Conservation (phyloP, 2,113 vertebrate genomes). For the Scomber japonicus region DNA sequence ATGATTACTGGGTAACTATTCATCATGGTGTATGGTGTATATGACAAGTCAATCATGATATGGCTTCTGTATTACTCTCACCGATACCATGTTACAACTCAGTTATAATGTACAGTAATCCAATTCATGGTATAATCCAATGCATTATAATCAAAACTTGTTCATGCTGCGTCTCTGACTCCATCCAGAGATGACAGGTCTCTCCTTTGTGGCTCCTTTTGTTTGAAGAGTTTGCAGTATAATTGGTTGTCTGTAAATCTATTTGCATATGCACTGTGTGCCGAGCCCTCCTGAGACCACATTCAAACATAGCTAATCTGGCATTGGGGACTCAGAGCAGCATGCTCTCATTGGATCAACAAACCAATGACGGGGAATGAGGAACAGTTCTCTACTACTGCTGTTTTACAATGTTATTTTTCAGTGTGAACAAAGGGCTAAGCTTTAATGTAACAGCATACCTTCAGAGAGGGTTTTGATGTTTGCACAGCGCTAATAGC, state of each 20-base stretch:
- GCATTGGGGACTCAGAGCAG: slow-evolving; percentile 37
- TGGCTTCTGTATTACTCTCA: not conserved
- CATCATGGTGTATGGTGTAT: not conserved
- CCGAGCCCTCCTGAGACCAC: slow-evolving; percentile 61
- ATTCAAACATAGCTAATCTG: slow-evolving; percentile 71
- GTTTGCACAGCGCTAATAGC: not conserved
- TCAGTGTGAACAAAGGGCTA: slow-evolving; percentile 6
- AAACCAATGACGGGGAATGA: slow-evolving; percentile 27
- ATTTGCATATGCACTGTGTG: slow-evolving; percentile 70
- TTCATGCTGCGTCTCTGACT: not conserved
- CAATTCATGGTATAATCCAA: not conserved
- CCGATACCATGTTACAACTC: not conserved
- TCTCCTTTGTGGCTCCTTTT: slow-evolving; percentile 32
- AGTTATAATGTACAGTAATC: not conserved
- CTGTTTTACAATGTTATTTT: not conserved
- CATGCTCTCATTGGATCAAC: slow-evolving; percentile 51
- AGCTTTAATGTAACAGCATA: not conserved
- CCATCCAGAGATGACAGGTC: slow-evolving; percentile 28
- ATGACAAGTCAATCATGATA: slow-evolving; percentile 8
- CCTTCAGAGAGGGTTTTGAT: not conserved
- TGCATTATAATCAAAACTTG: not conserved
- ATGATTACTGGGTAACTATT: slow-evolving; percentile 53
- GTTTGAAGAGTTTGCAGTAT: slow-evolving; percentile 60
- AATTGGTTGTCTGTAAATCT: slow-evolving; percentile 72
- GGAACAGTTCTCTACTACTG: not conserved